Evolutionary conservation across 1,140 invertebrate genomes (phyloP).

Genomic region (Lucilia sericata): DNA sequence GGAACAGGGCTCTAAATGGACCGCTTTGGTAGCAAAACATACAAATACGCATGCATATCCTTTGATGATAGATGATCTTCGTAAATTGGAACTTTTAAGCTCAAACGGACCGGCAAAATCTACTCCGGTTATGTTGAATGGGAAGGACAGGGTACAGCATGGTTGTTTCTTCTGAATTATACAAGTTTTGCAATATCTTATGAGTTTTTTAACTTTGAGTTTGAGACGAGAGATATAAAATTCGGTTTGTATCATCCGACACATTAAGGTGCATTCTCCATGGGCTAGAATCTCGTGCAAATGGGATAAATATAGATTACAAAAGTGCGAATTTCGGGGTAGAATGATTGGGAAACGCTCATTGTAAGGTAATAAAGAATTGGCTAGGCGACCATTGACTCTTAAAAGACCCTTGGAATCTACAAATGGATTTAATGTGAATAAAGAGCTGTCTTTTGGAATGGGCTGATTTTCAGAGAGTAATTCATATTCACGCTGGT

Average conservation of each 20-base stretch:
- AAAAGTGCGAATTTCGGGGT: background rate
- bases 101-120: no score
- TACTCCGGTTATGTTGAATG: no score
- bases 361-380: background rate
- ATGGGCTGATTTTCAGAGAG: no score
- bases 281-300: background rate
- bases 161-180: no score
- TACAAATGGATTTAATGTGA: background rate
- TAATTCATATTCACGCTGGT: no score
- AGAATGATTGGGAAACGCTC: background rate
- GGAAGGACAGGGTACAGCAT: no score
- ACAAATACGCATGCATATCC: no score
- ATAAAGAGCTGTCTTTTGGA: background rate
- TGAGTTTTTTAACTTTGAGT: background rate
- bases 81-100: no score
- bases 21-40: no score
- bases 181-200: no score
- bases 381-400: background rate
- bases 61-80: no score
- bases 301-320: background rate
- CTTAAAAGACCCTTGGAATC: background rate
- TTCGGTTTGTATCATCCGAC: background rate
- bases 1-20: no score
- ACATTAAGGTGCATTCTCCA: background rate
- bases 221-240: background rate